Evolutionary conservation across 2,113 vertebrate genomes (phyloP).

Genomic region (Gopherus flavomarginatus): DNA sequence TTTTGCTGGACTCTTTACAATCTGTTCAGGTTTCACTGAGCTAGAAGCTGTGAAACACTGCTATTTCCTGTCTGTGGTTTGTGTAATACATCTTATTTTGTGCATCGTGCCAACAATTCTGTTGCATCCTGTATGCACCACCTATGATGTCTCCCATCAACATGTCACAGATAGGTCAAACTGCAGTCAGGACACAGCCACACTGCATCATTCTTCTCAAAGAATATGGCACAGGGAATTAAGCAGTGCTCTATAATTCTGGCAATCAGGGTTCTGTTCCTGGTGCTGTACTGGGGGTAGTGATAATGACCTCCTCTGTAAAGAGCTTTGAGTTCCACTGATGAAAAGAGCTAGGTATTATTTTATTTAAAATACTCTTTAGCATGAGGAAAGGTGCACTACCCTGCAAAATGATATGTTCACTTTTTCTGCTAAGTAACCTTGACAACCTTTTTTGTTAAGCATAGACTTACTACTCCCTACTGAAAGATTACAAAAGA

Average conservation of each 20-base stretch:
- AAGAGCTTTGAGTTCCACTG: background rate
- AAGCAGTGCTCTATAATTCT: background rate
- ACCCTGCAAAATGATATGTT: background rate
- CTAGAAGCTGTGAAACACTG: background rate
- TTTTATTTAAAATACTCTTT: background rate
- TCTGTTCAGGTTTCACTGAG: background rate
- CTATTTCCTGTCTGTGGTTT: accelerated
- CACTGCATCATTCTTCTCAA: background rate
- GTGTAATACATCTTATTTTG: background rate
- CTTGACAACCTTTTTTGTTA: background rate
- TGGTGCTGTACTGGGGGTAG: background rate
- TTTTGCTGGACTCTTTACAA: background rate
- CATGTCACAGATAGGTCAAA: background rate
- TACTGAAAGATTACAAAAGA: background rate
- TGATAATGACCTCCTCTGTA: background rate
- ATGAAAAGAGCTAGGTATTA: background rate
- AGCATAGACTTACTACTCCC: background rate
- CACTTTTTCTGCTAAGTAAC: background rate
- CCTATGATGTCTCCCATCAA: background rate
- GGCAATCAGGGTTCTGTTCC: background rate
- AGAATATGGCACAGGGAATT: background rate
- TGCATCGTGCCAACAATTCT: background rate
- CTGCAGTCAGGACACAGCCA: background rate
- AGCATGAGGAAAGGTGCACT: background rate
- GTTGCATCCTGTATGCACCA: background rate